Evolutionary conservation across 1,140 invertebrate genomes (phyloP).

Genomic region (Zaprionus vittiger): DNA sequence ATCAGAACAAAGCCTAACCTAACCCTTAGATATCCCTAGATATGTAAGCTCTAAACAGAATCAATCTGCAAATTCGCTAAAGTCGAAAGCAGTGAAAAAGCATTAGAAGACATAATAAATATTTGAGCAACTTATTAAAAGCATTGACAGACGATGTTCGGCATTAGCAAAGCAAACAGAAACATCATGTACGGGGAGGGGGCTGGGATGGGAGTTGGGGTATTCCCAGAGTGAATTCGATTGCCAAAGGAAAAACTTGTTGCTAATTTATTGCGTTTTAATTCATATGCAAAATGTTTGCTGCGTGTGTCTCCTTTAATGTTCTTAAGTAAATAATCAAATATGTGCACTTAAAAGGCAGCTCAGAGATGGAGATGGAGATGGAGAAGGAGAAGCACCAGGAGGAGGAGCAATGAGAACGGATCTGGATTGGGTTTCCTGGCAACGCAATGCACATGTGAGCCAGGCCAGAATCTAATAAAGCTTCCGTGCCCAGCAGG

Average conservation of each 20-base stretch:
- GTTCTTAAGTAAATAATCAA: constrained; percentile 72
- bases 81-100: constrained; percentile 53
- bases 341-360: constrained; percentile 61
- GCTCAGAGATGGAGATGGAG: background rate
- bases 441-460: constrained; percentile 54
- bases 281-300: constrained; percentile 79
- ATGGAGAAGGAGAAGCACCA: background rate
- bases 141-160: constrained; percentile 41
- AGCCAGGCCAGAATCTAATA: constrained; percentile 62
- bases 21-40: too few relatives aligned
- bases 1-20: too few relatives aligned
- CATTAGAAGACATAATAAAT: constrained; percentile 72
- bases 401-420: background rate
- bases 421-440: constrained; percentile 17
- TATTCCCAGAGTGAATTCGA: constrained; percentile 34
- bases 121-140: constrained; percentile 80
- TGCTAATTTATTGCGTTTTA: constrained; percentile 82
- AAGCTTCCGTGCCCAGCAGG: constrained; percentile 61
- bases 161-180: constrained; percentile 66
- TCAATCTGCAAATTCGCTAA: background rate
- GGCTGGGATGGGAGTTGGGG: background rate
- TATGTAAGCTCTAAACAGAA: background rate
- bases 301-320: constrained; percentile 58
- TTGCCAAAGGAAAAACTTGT: constrained; percentile 47
- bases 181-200: constrained; percentile 16